Conservation (phyloP, 2,888 invertebrate genomes). For the Sabatieria punctata region DNA sequence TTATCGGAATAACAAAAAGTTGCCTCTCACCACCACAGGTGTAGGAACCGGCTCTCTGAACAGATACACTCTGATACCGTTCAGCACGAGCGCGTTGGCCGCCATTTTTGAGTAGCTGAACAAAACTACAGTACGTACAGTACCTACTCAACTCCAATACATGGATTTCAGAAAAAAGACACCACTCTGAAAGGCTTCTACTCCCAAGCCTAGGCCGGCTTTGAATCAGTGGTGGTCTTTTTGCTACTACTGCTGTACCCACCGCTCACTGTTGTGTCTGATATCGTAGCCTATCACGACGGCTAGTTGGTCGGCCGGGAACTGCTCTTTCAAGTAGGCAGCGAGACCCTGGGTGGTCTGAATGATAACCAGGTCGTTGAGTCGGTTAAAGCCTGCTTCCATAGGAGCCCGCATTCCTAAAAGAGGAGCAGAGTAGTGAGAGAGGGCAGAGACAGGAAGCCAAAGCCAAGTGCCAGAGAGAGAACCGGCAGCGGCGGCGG, state of each 20-base stretch:
- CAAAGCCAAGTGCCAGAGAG: too few relatives aligned
- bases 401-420: conserved; percentile 64
- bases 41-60: conserved; percentile 68
- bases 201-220: too few relatives aligned
- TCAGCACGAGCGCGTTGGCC: conserved; percentile 59
- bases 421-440: not conserved
- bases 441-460: too few relatives aligned
- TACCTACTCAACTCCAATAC: too few relatives aligned
- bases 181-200: too few relatives aligned
- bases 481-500: not conserved
- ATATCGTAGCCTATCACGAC: conserved; percentile 82
- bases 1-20: conserved; percentile 3
- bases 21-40: conserved; percentile 52
- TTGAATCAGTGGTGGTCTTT: too few relatives aligned
- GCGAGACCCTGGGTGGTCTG: conserved; percentile 50
- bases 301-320: conserved; percentile 45
- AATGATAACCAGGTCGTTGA: conserved; percentile 83
- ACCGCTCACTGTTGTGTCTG: conserved; percentile 73
- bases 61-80: conserved; percentile 58
- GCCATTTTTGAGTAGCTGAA: conserved; percentile 70
- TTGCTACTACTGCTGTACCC: conserved; percentile 12
- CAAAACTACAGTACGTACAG: conserved; percentile 12
- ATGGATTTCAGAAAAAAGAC: too few relatives aligned
- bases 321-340: conserved; percentile 49
- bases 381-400: conserved; percentile 75